A percentile compares a stretch with the other conserved stretches of the same genome.
phyloP scores from a whole-genome alignment of 2,113 vertebrate species.

The Alethe castanea region DNA sequence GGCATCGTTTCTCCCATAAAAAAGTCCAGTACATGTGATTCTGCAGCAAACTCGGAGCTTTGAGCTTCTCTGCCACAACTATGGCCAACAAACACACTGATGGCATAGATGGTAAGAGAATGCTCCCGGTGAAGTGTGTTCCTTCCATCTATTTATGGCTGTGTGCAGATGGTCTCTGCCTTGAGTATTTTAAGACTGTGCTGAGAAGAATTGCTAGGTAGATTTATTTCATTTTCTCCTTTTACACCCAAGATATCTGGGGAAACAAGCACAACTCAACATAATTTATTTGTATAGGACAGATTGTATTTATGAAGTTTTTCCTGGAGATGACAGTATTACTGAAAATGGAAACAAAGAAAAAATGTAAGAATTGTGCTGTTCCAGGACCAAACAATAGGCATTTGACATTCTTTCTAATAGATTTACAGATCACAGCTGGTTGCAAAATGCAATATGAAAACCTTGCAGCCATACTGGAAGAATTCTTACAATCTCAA shows the following conservation, averaged over 20 bases:
- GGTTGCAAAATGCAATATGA: background rate
- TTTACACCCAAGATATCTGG: background rate
- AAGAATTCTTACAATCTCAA: background rate
- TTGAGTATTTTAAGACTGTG: background rate
- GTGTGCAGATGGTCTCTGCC: background rate
- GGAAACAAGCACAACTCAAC: background rate
- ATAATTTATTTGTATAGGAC: background rate
- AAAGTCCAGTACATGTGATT: background rate
- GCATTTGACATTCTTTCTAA: background rate
- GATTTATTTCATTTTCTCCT: background rate
- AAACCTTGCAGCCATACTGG: background rate
- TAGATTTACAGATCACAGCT: background rate
- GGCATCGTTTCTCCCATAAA: slow-evolving; percentile 18
- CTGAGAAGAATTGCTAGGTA: background rate
- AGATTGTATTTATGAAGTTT: background rate
- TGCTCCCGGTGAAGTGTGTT: background rate
- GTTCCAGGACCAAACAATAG: background rate
- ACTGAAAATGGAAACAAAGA: slow-evolving; percentile 5
- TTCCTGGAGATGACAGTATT: background rate
- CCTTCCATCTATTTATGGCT: background rate
- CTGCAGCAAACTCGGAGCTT: background rate
- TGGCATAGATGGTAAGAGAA: background rate
- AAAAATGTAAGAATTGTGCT: background rate
- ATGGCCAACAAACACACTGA: background rate
- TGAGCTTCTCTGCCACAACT: background rate